These are phyloP conservation scores for Anneissia japonica DNA, from an alignment of 35 echinoderm and acorn worm genomes.

Conservation along the genomic window DNA sequence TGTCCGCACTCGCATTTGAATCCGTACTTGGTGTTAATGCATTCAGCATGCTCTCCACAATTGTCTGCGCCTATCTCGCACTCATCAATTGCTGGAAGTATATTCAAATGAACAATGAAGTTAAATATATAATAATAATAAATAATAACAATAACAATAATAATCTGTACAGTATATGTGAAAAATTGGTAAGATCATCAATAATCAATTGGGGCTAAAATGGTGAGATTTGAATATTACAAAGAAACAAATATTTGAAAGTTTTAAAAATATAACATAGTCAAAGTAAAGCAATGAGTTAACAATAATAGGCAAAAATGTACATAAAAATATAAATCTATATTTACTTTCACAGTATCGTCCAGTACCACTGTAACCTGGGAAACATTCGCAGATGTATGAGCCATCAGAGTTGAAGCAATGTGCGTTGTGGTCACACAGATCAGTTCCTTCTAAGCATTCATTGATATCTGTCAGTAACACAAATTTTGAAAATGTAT, in stretches of 20 bases:
- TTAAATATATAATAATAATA: too few relatives aligned
- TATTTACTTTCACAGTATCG: slow-evolving; percentile 21
- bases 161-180: too few relatives aligned
- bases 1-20: neutral
- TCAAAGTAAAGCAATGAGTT: neutral
- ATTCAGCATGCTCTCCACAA: neutral
- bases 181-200: too few relatives aligned
- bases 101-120: too few relatives aligned
- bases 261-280: neutral
- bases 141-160: too few relatives aligned
- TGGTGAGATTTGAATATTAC: too few relatives aligned
- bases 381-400: slow-evolving; percentile 17
- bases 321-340: neutral
- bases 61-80: slow-evolving; percentile 6
- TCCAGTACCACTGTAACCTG: slow-evolving; percentile 38
- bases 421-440: slow-evolving; percentile 11
- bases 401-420: slow-evolving; percentile 31
- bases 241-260: neutral
- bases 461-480: slow-evolving; percentile 41
- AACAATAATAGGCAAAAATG: too few relatives aligned
- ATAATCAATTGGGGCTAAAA: too few relatives aligned
- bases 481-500: neutral
- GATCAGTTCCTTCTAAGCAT: slow-evolving; percentile 17
- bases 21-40: neutral
- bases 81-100: slow-evolving; percentile 5